phyloP scores from a whole-genome alignment of 2,113 vertebrate species.

The Apteryx mantelli region DNA sequence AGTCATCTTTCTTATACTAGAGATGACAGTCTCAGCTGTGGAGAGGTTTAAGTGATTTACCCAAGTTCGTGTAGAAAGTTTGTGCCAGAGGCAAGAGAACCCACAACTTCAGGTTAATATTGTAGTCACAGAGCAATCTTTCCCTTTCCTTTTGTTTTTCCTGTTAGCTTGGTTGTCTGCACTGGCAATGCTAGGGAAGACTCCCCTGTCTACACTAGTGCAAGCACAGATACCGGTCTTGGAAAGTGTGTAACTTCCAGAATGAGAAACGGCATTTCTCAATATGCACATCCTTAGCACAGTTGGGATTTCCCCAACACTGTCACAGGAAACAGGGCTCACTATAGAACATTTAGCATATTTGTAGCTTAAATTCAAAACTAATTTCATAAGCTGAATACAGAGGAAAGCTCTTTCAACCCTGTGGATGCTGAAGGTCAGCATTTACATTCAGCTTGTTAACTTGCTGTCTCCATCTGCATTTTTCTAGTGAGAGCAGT shows the following conservation, averaged over 20 bases:
- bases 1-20: background rate
- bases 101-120: background rate
- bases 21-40: background rate
- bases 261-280: background rate
- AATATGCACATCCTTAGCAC: background rate
- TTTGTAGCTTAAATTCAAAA: background rate
- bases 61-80: background rate
- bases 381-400: background rate
- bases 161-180: background rate
- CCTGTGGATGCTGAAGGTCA: background rate
- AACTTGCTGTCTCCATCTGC: background rate
- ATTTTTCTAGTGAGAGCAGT: constrained; percentile 7
- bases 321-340: background rate
- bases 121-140: background rate
- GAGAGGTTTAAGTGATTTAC: background rate
- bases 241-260: background rate
- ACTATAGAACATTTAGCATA: background rate
- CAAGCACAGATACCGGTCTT: background rate
- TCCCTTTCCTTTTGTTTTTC: background rate
- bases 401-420: background rate
- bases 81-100: background rate
- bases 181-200: background rate
- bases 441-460: background rate
- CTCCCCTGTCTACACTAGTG: background rate
- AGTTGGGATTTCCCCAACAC: background rate